Conservation (phyloP, 2,888 invertebrate genomes). For the Muscina levida region DNA sequence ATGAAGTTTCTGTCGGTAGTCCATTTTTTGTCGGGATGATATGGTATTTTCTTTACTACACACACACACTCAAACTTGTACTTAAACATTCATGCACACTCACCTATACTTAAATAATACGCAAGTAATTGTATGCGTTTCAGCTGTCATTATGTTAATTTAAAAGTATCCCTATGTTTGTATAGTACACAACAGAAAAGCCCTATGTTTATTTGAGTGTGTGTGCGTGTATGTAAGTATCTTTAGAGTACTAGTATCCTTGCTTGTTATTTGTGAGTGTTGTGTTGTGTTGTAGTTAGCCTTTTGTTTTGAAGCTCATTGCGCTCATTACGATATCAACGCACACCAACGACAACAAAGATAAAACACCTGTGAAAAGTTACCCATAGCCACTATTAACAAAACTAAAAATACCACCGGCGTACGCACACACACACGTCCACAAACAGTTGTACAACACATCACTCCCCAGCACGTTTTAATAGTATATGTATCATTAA, state of each 20-base stretch:
- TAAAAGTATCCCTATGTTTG: slow-evolving; percentile 31
- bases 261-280: slow-evolving; percentile 4
- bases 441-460: neutral
- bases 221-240: neutral
- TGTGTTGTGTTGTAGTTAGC: slow-evolving; percentile 13
- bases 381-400: slow-evolving; percentile 62
- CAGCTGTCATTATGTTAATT: slow-evolving; percentile 63
- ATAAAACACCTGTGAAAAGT: slow-evolving; percentile 59
- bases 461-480: slow-evolving; percentile 43
- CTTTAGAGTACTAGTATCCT: slow-evolving; percentile 37
- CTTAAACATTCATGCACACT: slow-evolving; percentile 8
- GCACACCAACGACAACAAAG: slow-evolving; percentile 32
- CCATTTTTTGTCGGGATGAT: slow-evolving; percentile 8
- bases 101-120: neutral
- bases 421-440: too few species aligned
- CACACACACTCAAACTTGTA: neutral
- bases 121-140: slow-evolving; percentile 36
- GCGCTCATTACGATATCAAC: slow-evolving; percentile 64
- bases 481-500: neutral
- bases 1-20: slow-evolving; percentile 41
- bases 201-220: too few species aligned
- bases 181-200: neutral
- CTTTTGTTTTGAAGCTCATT: slow-evolving; percentile 64
- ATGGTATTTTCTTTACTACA: slow-evolving; percentile 29
- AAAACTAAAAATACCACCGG: slow-evolving; percentile 50